Percentiles rank a stretch among this genome's conserved stretches.
Conservation (phyloP, 1,140 invertebrate species). For the Saxidomus purpurata region DNA sequence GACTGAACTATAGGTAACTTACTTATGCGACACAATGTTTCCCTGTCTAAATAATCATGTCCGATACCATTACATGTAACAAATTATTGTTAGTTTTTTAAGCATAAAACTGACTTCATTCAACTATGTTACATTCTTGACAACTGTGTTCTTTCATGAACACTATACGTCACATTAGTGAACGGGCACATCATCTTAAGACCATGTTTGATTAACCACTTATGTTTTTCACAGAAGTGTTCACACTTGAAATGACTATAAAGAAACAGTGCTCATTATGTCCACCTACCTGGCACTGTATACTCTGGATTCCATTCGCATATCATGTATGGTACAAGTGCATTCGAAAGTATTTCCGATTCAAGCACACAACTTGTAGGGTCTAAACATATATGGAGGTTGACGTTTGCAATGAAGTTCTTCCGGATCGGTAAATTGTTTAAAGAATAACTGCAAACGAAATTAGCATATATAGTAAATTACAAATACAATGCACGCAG, state of each 20-base stretch:
- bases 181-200: not conserved
- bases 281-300: not conserved
- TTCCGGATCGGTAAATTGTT: not conserved
- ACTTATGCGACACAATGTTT: too few relatives aligned
- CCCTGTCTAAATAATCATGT: too few relatives aligned
- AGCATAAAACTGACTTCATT: too few relatives aligned
- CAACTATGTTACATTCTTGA: too few relatives aligned
- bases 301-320: not conserved
- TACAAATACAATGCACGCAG: not conserved
- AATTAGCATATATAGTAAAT: not conserved
- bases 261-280: not conserved
- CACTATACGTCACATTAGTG: not conserved
- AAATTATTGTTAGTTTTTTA: too few relatives aligned
- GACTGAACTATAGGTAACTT: not conserved
- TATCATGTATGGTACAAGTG: not conserved
- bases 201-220: not conserved
- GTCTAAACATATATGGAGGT: conserved; percentile 6
- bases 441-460: conserved; percentile 4
- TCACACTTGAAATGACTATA: not conserved
- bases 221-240: not conserved
- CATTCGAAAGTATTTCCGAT: not conserved
- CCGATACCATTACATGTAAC: too few relatives aligned
- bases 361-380: not conserved
- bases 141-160: too few relatives aligned
- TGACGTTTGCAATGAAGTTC: not conserved